phyloP scores from a whole-genome alignment of 2,113 vertebrate genomes.

The Synodontis membranacea region DNA sequence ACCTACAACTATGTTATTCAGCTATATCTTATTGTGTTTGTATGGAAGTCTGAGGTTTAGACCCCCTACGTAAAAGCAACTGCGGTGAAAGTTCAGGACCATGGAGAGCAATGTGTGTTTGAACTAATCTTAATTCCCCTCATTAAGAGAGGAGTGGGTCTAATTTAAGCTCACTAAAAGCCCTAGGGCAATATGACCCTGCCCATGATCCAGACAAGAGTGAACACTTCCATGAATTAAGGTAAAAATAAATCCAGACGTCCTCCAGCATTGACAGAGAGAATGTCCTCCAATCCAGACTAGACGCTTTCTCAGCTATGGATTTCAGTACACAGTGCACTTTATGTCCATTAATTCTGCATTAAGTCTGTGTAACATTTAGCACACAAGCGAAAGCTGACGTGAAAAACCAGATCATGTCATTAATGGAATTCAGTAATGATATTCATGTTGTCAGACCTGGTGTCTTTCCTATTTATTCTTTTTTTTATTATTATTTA shows the following conservation, averaged over 20 bases:
- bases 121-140: too few species aligned
- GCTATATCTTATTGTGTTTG: not conserved
- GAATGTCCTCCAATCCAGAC: not conserved
- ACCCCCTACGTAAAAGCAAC: not conserved
- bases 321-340: not conserved
- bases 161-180: slow-evolving; percentile 2
- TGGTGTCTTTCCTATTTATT: not conserved
- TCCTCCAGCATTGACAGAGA: not conserved
- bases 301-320: too few species aligned
- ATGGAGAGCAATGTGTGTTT: not conserved
- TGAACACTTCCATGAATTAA: not conserved
- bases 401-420: not conserved
- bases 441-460: not conserved
- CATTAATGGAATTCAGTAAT: not conserved
- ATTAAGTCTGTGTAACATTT: not conserved
- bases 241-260: not conserved
- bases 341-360: not conserved
- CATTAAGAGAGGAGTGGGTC: not conserved
- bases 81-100: not conserved
- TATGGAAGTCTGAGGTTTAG: not conserved
- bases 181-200: not conserved
- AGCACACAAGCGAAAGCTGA: not conserved
- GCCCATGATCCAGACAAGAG: not conserved
- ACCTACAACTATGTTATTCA: too few species aligned
- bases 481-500: not conserved